Evolutionary conservation across 2,888 invertebrate genomes (phyloP).

Genomic region (Sabatieria punctata): DNA sequence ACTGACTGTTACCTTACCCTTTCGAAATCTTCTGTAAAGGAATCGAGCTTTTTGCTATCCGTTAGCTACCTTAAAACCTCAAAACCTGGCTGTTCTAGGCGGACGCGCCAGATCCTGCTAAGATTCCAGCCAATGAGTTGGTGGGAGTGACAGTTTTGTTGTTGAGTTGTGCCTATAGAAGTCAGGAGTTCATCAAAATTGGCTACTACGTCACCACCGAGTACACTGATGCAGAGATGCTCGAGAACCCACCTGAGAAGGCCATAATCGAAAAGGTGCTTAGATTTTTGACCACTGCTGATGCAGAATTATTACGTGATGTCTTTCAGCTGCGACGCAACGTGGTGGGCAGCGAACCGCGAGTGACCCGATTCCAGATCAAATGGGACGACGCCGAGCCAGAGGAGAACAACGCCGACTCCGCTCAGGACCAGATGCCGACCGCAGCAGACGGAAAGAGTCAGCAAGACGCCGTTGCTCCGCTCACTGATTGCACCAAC

Average conservation of each 20-base stretch:
- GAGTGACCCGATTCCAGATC: constrained; percentile 39
- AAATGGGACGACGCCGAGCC: constrained; percentile 35
- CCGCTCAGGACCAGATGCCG: too few relatives aligned
- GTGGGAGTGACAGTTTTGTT: constrained; percentile 95
- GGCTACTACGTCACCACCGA: constrained; percentile 98
- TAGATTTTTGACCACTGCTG: not conserved
- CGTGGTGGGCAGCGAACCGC: constrained; percentile 32
- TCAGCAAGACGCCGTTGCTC: too few relatives aligned
- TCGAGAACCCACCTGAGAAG: constrained; percentile 78
- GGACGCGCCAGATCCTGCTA: constrained; percentile 75
- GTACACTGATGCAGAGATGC: constrained; percentile 73
- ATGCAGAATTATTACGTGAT: too few relatives aligned
- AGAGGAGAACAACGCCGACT: too few relatives aligned
- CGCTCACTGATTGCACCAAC: too few relatives aligned
- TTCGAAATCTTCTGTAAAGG: not conserved
- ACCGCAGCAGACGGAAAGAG: too few relatives aligned
- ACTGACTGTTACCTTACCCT: not conserved
- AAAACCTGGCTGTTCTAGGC: too few relatives aligned
- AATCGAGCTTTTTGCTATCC: not conserved
- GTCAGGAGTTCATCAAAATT: constrained; percentile 74
- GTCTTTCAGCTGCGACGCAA: constrained; percentile 12
- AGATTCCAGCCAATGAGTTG: constrained; percentile 87
- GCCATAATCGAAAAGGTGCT: constrained; percentile 79
- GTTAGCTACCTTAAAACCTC: too few relatives aligned
- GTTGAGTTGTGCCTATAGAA: constrained; percentile 75